Evolutionary conservation across 2,113 vertebrate genomes (phyloP).

Genomic region (Sander lucioperca): DNA sequence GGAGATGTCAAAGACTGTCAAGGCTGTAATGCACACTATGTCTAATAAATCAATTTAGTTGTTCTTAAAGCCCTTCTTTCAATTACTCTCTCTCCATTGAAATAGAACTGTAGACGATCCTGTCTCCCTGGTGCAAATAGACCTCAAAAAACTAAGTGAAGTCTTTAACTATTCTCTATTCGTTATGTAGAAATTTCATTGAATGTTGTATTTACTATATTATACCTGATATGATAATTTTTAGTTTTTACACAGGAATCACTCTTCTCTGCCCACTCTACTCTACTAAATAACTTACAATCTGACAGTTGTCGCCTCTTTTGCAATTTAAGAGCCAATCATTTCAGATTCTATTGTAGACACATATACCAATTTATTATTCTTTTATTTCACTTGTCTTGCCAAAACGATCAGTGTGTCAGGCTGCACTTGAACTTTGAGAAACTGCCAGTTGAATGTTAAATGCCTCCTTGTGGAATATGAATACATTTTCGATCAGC

Average conservation of each 20-base stretch:
- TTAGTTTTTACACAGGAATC: not conserved
- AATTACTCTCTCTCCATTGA: not conserved
- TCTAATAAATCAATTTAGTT: not conserved
- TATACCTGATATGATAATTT: not conserved
- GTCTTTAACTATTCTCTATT: not conserved
- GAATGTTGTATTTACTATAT: not conserved
- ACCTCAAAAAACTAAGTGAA: not conserved
- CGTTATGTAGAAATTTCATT: not conserved
- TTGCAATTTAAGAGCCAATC: not conserved
- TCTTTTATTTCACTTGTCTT: slow-evolving; percentile 25
- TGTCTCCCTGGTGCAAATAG: not conserved
- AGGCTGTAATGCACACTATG: not conserved
- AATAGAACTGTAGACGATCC: not conserved
- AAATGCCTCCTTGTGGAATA: slow-evolving; percentile 52
- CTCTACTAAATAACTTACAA: slow-evolving; percentile 2
- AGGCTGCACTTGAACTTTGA: slow-evolving; percentile 33
- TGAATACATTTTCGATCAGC: slow-evolving; percentile 42
- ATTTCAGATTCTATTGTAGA: slow-evolving; percentile 4
- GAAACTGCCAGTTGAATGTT: slow-evolving; percentile 37
- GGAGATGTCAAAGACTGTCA: not conserved
- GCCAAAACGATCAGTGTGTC: slow-evolving; percentile 11
- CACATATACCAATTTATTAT: not conserved
- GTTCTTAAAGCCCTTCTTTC: not conserved
- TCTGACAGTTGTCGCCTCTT: not conserved
- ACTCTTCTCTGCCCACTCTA: not conserved